Conservation (phyloP, 2,797 vertebrate species). For the Ctenopoma multispine region DNA sequence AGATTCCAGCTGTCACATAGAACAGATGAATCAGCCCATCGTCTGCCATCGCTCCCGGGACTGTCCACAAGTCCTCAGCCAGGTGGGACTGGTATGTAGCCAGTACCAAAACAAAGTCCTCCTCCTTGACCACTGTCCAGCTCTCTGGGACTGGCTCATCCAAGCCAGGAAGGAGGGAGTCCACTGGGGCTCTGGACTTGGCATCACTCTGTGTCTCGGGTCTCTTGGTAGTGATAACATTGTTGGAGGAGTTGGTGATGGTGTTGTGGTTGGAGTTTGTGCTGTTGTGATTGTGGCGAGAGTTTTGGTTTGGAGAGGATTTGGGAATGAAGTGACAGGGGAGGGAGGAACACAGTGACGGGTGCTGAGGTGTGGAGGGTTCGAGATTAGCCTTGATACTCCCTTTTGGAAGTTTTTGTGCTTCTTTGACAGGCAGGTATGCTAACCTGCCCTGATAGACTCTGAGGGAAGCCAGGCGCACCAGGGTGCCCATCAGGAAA, state of each 20-base stretch:
- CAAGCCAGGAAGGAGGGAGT: constrained; percentile 86
- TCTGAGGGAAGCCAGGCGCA: constrained; percentile 88
- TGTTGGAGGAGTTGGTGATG: constrained; percentile 71
- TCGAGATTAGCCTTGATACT: constrained; percentile 5
- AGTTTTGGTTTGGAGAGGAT: constrained; percentile 63
- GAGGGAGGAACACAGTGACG: constrained; percentile 71
- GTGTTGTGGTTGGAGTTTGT: constrained; percentile 67
- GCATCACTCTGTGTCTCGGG: constrained; percentile 27
- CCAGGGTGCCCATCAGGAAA: constrained; percentile 91
- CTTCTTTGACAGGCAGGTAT: constrained; percentile 84
- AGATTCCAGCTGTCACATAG: constrained; percentile 90
- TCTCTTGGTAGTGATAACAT: constrained; percentile 51
- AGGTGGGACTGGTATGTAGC: constrained; percentile 93
- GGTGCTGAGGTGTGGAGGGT: constrained; percentile 52
- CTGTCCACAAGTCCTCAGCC: constrained; percentile 88
- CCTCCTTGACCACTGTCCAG: constrained; percentile 90
- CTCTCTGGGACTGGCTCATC: constrained; percentile 88
- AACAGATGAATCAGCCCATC: constrained; percentile 91
- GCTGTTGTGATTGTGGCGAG: constrained; percentile 41
- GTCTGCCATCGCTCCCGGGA: constrained; percentile 80
- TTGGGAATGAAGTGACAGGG: constrained; percentile 66
- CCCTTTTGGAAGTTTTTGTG: constrained; percentile 50
- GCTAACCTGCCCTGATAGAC: constrained; percentile 90
- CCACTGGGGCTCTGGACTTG: constrained; percentile 60
- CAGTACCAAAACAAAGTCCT: constrained; percentile 91